Evolutionary conservation across 2,888 invertebrate species (phyloP).

Genomic region (Iselma pallidipennis): DNA sequence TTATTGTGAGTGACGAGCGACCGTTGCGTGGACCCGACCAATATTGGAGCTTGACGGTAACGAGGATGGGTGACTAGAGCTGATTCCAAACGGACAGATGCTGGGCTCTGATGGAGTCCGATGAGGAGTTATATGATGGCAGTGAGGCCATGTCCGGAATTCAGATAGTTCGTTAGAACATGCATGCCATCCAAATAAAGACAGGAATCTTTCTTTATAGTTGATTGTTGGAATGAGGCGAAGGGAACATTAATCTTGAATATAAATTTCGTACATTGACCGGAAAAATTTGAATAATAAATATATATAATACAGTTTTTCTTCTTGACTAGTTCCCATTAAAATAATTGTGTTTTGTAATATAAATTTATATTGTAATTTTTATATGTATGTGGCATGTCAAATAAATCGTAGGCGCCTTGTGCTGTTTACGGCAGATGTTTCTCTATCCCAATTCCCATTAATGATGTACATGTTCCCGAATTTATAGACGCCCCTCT

Average conservation of each 20-base stretch:
- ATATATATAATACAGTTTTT: no score
- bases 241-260: background rate
- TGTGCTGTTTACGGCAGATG: slow-evolving; percentile 20
- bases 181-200: background rate
- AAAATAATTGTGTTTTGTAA: background rate
- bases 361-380: background rate
- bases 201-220: background rate
- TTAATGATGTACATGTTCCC: slow-evolving; percentile 47
- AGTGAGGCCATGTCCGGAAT: slow-evolving; percentile 36
- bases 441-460: slow-evolving; percentile 39
- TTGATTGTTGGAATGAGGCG: background rate
- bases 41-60: slow-evolving; percentile 34
- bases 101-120: slow-evolving; percentile 36
- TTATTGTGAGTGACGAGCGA: slow-evolving; percentile 37
- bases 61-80: slow-evolving; percentile 41
- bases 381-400: background rate
- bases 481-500: slow-evolving; percentile 37
- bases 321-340: no score
- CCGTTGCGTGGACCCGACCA: slow-evolving; percentile 29
- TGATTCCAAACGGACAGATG: slow-evolving; percentile 43
- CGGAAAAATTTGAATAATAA: background rate
- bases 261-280: background rate
- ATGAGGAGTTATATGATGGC: slow-evolving; percentile 44
- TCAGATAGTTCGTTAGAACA: slow-evolving; percentile 27
- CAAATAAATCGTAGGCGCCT: background rate